Evolutionary conservation across 2,888 invertebrate species (phyloP).

Genomic region (Cephalotes varians): DNA sequence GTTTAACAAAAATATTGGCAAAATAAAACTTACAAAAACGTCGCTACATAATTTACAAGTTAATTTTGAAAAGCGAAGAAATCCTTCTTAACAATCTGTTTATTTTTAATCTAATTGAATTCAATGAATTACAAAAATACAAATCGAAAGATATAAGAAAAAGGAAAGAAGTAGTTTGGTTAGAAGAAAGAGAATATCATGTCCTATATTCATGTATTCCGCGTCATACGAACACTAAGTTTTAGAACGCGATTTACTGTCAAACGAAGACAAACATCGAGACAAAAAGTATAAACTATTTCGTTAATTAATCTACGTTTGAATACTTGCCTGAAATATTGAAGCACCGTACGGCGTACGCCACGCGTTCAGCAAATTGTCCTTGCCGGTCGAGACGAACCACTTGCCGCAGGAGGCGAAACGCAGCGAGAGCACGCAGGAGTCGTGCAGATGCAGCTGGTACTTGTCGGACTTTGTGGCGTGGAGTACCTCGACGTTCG

Average conservation of each 20-base stretch:
- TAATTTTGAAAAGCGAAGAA: neutral
- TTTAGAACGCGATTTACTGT: neutral
- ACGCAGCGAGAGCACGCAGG: conserved; percentile 97
- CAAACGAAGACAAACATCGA: neutral
- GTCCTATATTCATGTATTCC: neutral
- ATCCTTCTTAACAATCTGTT: neutral
- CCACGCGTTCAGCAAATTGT: conserved; percentile 99
- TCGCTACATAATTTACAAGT: neutral
- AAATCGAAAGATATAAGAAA: neutral
- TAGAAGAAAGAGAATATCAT: neutral
- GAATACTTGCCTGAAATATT: conserved; percentile 95
- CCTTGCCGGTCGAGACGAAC: conserved; percentile 99
- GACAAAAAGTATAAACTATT: neutral
- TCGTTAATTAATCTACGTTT: neutral
- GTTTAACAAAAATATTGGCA: conserved; percentile 17
- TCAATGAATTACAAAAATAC: neutral
- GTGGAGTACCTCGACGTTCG: conserved; percentile 97
- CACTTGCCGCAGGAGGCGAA: conserved; percentile 99
- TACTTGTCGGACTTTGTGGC: conserved; percentile 97
- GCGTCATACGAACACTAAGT: neutral
- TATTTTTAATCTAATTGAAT: neutral
- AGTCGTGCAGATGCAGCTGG: conserved; percentile 98
- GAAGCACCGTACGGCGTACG: conserved; percentile 99
- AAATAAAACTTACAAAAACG: neutral
- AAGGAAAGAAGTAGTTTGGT: neutral